A percentile compares a stretch with the other conserved stretches of the same genome.
phyloP scores from a whole-genome alignment of 1,140 invertebrate genomes.

The Drosophila albomicans region DNA sequence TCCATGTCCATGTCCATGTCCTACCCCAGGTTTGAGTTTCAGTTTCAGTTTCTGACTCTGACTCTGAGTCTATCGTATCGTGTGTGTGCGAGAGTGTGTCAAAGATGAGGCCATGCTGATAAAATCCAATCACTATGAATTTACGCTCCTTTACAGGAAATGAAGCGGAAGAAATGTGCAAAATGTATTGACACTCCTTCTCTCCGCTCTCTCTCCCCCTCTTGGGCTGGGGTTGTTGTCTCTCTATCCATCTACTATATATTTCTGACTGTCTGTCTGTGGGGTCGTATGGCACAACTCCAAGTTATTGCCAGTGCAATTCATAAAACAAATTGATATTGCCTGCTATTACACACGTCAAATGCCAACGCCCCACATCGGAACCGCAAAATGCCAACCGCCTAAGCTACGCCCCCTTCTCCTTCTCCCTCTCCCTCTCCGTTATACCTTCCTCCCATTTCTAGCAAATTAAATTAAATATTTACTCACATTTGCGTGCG shows the following conservation, averaged over 20 bases:
- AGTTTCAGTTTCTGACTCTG: neutral
- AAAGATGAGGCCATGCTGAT: constrained; percentile 82
- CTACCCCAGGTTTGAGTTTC: constrained; percentile 24
- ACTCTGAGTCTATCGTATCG: constrained; percentile 27
- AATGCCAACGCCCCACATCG: constrained; percentile 64
- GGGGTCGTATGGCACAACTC: constrained; percentile 49
- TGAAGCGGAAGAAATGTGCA: constrained; percentile 83
- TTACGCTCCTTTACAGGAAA: constrained; percentile 83
- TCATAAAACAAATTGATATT: constrained; percentile 84
- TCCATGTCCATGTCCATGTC: constrained; percentile 26
- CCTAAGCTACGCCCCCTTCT: neutral
- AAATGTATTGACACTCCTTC: constrained; percentile 72
- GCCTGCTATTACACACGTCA: constrained; percentile 78
- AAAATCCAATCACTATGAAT: constrained; percentile 84
- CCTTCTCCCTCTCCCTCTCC: neutral
- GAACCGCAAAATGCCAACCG: constrained; percentile 57
- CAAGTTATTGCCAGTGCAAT: constrained; percentile 80
- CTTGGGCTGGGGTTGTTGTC: constrained; percentile 18
- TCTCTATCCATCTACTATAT: neutral
- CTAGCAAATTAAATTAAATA: constrained; percentile 79
- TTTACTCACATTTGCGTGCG: constrained; percentile 80
- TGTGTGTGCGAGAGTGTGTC: constrained; percentile 58
- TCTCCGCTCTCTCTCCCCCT: neutral
- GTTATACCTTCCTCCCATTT: neutral
- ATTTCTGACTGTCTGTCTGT: constrained; percentile 9